These are phyloP conservation scores for Parnassius mnemosyne DNA, from an alignment of 2,888 invertebrate species.

Conservation along the genomic window DNA sequence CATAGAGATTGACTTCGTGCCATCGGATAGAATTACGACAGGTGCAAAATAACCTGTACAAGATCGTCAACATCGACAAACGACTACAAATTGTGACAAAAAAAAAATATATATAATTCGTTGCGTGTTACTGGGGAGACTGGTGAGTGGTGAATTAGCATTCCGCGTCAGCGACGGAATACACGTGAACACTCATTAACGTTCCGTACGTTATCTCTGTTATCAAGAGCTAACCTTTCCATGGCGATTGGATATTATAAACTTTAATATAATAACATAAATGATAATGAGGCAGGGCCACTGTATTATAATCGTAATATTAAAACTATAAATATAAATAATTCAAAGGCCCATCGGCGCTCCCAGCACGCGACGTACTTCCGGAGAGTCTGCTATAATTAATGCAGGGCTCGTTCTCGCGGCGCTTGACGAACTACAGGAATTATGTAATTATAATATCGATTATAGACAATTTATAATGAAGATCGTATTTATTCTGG, in stretches of 20 bases:
- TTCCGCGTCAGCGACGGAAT: conserved; percentile 41
- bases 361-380: conserved; percentile 75
- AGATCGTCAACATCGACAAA: conserved; percentile 60
- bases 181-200: conserved; percentile 56
- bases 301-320: conserved; percentile 77
- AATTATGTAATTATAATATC: conserved; percentile 53
- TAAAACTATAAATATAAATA: conserved; percentile 80
- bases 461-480: conserved; percentile 42
- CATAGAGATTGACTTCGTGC: conserved; percentile 12
- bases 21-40: conserved; percentile 36
- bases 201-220: conserved; percentile 63
- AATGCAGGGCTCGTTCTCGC: conserved; percentile 57
- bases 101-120: conserved; percentile 53
- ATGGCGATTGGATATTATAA: conserved; percentile 67
- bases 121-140: conserved; percentile 53
- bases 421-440: conserved; percentile 61
- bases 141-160: conserved; percentile 55
- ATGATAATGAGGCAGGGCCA: conserved; percentile 69
- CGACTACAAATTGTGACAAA: conserved; percentile 62
- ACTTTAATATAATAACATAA: conserved; percentile 76
- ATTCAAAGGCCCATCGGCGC: conserved; percentile 74
- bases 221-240: conserved; percentile 72
- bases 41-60: conserved; percentile 35
- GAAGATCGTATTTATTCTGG: conserved; percentile 28
- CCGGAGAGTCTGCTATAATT: conserved; percentile 65